A percentile compares a stretch with the other conserved stretches of the same genome.
These are phyloP conservation scores for Odontocerum albicorne DNA, from an alignment of 2,888 invertebrate species.

Conservation along the genomic window DNA sequence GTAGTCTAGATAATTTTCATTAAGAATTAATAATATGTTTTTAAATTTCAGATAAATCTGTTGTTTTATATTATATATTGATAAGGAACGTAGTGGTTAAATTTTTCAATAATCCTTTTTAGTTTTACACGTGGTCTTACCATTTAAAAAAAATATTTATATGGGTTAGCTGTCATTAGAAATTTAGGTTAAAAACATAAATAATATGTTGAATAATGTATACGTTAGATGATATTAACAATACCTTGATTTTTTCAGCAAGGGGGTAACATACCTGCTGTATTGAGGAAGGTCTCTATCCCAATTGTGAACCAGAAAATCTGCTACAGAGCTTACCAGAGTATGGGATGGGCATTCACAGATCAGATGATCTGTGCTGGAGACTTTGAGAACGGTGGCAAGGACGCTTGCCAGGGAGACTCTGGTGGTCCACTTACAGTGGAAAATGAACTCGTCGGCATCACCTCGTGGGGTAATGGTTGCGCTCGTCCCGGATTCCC, in stretches of 20 bases:
- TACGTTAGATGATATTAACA: not conserved
- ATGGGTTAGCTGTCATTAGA: too few species aligned
- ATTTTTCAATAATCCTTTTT: too few species aligned
- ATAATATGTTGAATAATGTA: not conserved
- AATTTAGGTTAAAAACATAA: not conserved
- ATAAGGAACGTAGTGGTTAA: too few species aligned
- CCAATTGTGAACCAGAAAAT: slow-evolving; percentile 22
- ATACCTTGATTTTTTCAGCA: slow-evolving; percentile 5
- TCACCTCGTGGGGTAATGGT: slow-evolving; percentile 62
- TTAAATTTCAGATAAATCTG: too few species aligned
- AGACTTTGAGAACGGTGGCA: slow-evolving; percentile 42
- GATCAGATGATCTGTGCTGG: slow-evolving; percentile 52
- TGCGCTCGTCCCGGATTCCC: slow-evolving; percentile 57
- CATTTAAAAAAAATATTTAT: too few species aligned
- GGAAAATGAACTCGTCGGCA: slow-evolving; percentile 50
- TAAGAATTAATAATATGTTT: too few species aligned
- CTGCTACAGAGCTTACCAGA: slow-evolving; percentile 7
- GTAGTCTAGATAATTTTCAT: too few species aligned
- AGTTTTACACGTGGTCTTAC: too few species aligned
- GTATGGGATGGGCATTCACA: slow-evolving; percentile 40
- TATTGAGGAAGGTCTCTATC: slow-evolving; percentile 12
- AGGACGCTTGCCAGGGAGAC: slow-evolving; percentile 58
- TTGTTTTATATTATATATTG: too few species aligned
- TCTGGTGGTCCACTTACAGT: slow-evolving; percentile 62
- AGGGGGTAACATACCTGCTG: not conserved